phyloP scores from a whole-genome alignment of 1,140 invertebrate genomes.

The Sinonovacula constricta region DNA sequence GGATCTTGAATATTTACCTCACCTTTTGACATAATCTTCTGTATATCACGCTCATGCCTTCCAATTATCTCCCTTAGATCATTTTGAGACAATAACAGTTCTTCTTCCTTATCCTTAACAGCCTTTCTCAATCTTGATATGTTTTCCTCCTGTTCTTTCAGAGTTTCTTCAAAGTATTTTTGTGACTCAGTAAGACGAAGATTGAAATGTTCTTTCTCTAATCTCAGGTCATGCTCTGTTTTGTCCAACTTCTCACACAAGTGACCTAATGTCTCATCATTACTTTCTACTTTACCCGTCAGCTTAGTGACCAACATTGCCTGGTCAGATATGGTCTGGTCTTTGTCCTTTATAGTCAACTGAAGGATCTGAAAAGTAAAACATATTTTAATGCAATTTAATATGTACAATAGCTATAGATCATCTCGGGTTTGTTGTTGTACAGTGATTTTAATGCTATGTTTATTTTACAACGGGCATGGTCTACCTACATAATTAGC shows the following conservation, averaged over 20 bases:
- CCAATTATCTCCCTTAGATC: conserved; percentile 71
- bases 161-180: conserved; percentile 75
- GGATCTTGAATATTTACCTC: conserved; percentile 72
- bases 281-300: conserved; percentile 69
- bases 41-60: conserved; percentile 73
- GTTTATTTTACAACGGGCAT: not conserved
- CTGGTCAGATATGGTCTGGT: conserved; percentile 67
- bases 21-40: conserved; percentile 70
- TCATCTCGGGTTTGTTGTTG: too few species aligned
- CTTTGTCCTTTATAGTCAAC: conserved; percentile 69
- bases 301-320: conserved; percentile 69
- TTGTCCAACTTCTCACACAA: conserved; percentile 67
- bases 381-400: conserved; percentile 1
- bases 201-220: conserved; percentile 71
- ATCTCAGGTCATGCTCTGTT: conserved; percentile 68
- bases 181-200: conserved; percentile 71
- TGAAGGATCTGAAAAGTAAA: conserved; percentile 69
- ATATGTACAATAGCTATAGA: too few species aligned
- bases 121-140: conserved; percentile 60
- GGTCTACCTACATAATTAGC: not conserved
- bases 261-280: conserved; percentile 66
- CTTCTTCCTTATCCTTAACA: conserved; percentile 68
- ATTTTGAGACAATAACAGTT: conserved; percentile 66
- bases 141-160: conserved; percentile 69
- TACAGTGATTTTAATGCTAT: too few species aligned